Conservation (phyloP, 2,797 vertebrate species). For the Caiman crocodilus region DNA sequence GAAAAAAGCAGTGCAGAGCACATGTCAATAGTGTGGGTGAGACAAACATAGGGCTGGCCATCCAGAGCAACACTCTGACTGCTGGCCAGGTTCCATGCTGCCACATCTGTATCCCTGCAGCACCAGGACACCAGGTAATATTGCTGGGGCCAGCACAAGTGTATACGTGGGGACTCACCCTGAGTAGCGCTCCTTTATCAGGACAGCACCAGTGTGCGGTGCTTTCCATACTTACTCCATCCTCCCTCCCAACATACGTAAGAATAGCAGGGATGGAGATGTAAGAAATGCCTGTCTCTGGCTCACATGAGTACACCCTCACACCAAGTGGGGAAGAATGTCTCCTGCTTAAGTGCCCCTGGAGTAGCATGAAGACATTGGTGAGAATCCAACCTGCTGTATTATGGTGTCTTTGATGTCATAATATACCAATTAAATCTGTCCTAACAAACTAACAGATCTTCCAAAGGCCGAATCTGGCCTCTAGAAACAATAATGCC, state of each 20-base stretch:
- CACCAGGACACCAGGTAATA: too few relatives aligned
- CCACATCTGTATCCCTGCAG: too few relatives aligned
- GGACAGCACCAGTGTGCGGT: neutral
- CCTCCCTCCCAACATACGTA: neutral
- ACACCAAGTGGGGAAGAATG: neutral
- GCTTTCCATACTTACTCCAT: neutral
- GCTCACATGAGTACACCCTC: neutral
- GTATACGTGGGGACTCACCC: too few relatives aligned
- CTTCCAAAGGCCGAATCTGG: constrained; percentile 18
- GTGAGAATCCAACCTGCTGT: neutral
- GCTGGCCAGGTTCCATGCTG: too few relatives aligned
- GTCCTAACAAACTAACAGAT: constrained; percentile 42
- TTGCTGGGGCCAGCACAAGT: too few relatives aligned
- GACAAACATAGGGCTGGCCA: too few relatives aligned
- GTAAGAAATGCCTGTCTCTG: neutral
- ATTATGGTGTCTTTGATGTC: neutral
- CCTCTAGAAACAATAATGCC: constrained; percentile 17
- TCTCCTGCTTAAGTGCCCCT: neutral
- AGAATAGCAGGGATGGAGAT: neutral
- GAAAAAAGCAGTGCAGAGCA: too few relatives aligned
- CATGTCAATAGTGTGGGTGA: too few relatives aligned
- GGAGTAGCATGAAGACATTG: neutral
- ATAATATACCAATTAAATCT: constrained; percentile 39
- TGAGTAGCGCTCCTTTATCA: neutral
- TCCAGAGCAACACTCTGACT: too few relatives aligned